These are phyloP conservation scores for Arrhopalites spinosus DNA, from an alignment of 2,888 invertebrate species.

Conservation along the genomic window DNA sequence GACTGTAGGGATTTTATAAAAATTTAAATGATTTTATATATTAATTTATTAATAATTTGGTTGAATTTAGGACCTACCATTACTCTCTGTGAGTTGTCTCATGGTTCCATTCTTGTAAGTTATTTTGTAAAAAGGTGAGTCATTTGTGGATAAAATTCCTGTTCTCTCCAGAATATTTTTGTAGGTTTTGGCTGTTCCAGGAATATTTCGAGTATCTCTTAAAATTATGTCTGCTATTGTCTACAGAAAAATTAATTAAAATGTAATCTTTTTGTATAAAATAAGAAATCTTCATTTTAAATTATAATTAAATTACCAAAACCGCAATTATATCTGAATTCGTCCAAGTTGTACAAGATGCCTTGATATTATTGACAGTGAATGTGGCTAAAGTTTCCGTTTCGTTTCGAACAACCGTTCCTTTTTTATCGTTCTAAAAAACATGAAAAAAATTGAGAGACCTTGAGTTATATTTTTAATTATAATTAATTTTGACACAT, in stretches of 20 bases:
- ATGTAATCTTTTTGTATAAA: no score
- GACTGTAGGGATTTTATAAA: background rate
- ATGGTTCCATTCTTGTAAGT: conserved; percentile 20
- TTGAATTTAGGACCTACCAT: background rate
- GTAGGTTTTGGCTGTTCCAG: background rate
- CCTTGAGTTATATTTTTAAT: background rate
- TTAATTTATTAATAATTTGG: background rate
- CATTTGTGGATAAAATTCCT: background rate
- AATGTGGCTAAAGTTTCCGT: background rate
- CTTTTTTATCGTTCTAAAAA: background rate
- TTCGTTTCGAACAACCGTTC: background rate
- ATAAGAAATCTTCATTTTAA: background rate
- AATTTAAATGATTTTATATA: background rate
- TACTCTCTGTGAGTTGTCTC: conserved; percentile 6
- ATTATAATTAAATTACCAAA: background rate
- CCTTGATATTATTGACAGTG: background rate
- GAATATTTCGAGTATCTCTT: background rate
- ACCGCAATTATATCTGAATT: conserved; percentile 5
- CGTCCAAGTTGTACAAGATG: background rate
- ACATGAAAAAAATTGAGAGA: background rate
- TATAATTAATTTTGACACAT: background rate
- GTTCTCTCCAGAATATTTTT: background rate
- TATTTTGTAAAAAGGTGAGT: conserved; percentile 1
- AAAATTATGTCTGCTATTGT: conserved; percentile 10
- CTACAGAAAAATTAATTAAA: background rate